Percentiles rank a stretch among this genome's conserved stretches.
Evolutionary conservation across 2,113 vertebrate species (phyloP).

Genomic region (Silurus glanis): DNA sequence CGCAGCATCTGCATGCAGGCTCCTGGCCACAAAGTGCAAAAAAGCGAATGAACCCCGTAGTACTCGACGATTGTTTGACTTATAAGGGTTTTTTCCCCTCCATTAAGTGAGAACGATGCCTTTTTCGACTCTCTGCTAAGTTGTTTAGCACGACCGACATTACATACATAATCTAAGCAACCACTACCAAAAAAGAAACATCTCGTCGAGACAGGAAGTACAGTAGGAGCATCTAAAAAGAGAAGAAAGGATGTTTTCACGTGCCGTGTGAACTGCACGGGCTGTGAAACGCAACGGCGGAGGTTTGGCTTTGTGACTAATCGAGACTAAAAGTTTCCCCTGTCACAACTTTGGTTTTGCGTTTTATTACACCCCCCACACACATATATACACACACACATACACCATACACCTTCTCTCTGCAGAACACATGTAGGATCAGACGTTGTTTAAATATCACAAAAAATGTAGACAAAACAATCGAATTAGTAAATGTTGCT

Average conservation of each 20-base stretch:
- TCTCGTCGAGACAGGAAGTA: constrained; percentile 6
- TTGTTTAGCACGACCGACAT: too few species aligned
- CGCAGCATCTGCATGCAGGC: neutral
- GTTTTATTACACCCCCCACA: neutral
- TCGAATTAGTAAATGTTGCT: neutral
- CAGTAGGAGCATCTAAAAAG: neutral
- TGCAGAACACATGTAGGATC: neutral
- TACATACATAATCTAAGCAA: neutral
- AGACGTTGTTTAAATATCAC: neutral
- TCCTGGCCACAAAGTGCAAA: neutral
- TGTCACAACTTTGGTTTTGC: constrained; percentile 3
- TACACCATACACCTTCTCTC: neutral
- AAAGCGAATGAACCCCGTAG: neutral
- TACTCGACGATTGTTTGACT: neutral
- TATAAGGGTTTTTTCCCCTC: neutral
- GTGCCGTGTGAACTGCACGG: neutral
- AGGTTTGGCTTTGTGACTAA: constrained; percentile 18
- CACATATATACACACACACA: neutral
- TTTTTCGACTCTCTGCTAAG: too few species aligned
- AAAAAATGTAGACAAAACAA: neutral
- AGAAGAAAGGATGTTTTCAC: neutral
- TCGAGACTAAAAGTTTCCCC: neutral
- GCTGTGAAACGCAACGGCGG: neutral
- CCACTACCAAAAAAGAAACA: neutral
- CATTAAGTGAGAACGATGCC: neutral